Evolutionary conservation across 2,797 vertebrate genomes (phyloP), one percentile per base, ranked within the genome.

Genomic region (Poecilia gillii): DNA sequence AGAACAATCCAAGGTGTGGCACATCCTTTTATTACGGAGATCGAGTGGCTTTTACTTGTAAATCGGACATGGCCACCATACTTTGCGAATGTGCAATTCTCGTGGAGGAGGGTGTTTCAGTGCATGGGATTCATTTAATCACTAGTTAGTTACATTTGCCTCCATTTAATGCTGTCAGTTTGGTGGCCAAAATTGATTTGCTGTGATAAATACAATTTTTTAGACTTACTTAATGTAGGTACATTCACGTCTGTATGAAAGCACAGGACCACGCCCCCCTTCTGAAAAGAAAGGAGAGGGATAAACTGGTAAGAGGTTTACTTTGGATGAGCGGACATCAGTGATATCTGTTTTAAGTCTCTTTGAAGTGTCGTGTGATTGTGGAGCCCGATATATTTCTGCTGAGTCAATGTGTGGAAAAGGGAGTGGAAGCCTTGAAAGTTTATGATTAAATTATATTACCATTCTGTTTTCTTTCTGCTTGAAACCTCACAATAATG

Each of bases 391-490:
- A 68, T 39, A 12, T 3, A 20, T 18, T 66, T 66, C 33, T 68
- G 33, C 1, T 23, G 64, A 41, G 9, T 68, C 62, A 64, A 3
- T n/a, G 39, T 45, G 3, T 25, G 11, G 39, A n/a, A 12, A 45
- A 6, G n/a, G 12, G 18, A 57, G 39, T 3, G 28, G 36, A 4
- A 14, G 39, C 14, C 73, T 68, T 73, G 46, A 72, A 75, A 28
- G 4, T 71, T 64, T 2, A 20, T 77, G 64, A 83, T 85, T 77
- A 7, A 47, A 81, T 90, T 81, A 78, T 59, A 28, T 31, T 9
- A 5, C 25, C 53, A 57, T 28, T 57, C 9, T 59, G 55, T 28
- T 31, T 14, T 31, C 11, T 59, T 28, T 33, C 57, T 6, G 28
- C 14, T 62, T 62, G 28, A 62, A 62, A 62, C 28, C 13, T 62